Evolutionary conservation across 2,113 vertebrate species (phyloP).

Genomic region (Hystrix brachyura): DNA sequence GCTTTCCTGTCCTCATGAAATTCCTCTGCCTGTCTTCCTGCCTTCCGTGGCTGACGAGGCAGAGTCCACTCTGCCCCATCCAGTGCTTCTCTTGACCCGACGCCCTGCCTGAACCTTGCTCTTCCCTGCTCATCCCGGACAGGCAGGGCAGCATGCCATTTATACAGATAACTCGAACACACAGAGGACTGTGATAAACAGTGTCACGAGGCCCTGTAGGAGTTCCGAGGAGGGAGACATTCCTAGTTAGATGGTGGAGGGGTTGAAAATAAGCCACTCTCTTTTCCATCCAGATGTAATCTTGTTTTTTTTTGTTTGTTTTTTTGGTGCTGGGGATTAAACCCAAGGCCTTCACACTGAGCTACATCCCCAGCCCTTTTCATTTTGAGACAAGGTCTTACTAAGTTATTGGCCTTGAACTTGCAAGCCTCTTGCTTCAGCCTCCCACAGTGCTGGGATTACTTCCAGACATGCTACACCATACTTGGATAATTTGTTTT

Average conservation of each 20-base stretch:
- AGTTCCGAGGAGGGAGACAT: not conserved
- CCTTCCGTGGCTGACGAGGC: not conserved
- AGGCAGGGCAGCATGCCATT: slow-evolving; percentile 68
- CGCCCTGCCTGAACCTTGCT: slow-evolving; percentile 47
- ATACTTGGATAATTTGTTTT: not conserved
- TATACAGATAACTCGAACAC: slow-evolving; percentile 56
- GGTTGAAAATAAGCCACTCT: slow-evolving; percentile 14
- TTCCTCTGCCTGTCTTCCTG: slow-evolving; percentile 77
- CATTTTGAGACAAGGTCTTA: not conserved
- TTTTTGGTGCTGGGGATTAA: not conserved
- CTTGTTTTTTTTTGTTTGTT: not conserved
- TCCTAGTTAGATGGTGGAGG: not conserved
- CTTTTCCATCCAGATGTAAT: not conserved
- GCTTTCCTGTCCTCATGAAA: slow-evolving; percentile 80
- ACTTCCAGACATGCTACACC: not conserved
- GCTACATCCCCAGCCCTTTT: not conserved
- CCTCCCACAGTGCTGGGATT: not conserved
- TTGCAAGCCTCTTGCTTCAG: not conserved
- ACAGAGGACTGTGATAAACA: slow-evolving; percentile 64
- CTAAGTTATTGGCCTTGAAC: not conserved
- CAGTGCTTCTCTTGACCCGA: slow-evolving; percentile 61
- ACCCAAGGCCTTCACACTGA: not conserved
- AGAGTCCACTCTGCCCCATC: not conserved
- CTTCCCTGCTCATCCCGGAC: slow-evolving; percentile 63
- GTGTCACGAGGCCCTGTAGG: slow-evolving; percentile 53